Conservation (phyloP, 2,888 invertebrate genomes). For the Acleris cristana region DNA sequence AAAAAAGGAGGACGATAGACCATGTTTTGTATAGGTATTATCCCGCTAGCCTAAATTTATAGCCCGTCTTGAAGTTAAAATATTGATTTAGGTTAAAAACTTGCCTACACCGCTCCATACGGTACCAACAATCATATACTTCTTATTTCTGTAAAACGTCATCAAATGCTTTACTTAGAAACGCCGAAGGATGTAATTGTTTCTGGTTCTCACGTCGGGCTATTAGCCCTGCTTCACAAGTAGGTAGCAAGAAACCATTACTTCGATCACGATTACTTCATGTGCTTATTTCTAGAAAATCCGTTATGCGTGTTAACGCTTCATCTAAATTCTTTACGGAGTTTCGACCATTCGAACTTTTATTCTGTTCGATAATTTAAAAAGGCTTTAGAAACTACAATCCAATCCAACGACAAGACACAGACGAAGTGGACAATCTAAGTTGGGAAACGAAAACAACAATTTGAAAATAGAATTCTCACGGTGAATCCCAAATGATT, state of each 20-base stretch:
- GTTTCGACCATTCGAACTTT: not conserved
- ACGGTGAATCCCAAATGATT: conserved; percentile 9
- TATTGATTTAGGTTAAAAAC: too few relatives aligned
- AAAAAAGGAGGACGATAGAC: too few relatives aligned
- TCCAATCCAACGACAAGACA: too few relatives aligned
- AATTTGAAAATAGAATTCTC: not conserved
- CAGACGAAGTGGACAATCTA: not conserved
- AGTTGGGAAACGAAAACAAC: not conserved
- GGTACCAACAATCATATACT: not conserved
- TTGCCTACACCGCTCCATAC: not conserved
- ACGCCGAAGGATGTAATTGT: conserved; percentile 36
- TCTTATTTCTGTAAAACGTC: conserved; percentile 25
- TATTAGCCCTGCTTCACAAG: conserved; percentile 24
- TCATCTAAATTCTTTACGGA: not conserved
- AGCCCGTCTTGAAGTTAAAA: too few relatives aligned
- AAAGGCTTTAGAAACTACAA: too few relatives aligned
- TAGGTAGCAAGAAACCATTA: conserved; percentile 34
- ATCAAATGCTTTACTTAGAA: conserved; percentile 24
- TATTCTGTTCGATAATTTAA: too few relatives aligned
- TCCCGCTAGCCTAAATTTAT: too few relatives aligned
- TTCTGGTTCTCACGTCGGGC: conserved; percentile 28
- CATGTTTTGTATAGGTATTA: too few relatives aligned
- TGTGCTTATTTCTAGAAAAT: conserved; percentile 31
- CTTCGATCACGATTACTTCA: conserved; percentile 33
- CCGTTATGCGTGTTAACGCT: not conserved